Base-by-base conservation (phyloP, 2,113 vertebrate genomes). In the Micronycteris hirsuta region DNA sequence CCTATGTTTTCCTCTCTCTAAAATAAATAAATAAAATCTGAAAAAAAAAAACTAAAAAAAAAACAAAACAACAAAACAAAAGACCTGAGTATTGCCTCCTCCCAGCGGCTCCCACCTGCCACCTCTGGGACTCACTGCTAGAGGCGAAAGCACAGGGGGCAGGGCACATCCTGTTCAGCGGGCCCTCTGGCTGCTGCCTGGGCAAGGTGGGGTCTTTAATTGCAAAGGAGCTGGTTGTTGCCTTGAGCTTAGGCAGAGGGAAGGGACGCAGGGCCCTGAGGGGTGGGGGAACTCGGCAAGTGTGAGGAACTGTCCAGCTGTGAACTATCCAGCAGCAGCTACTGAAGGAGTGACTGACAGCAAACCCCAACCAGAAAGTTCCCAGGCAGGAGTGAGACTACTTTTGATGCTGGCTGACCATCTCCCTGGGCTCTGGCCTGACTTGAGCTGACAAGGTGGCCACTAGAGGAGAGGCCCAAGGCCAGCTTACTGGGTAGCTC, bases 271-370 rank as follows among this genome's bases (percentile, higher is more conserved):
- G 67, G 73, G 24, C 36, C 33, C 33, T 7, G 36, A 80, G 65
- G 17, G 14, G 3, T 1, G 5, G 15, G 11, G 2, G 2, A 4
- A 56, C 15, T 2, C 41, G 38, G 16, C 10, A 6, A 24, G 16
- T 36, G 12, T 33, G 47, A 91, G 24, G 36, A 45, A 38, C 16
- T 36, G n/a, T n/a, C 26, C 22, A 28, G 45, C 49, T 20, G 13
- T 20, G 20, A 68, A 33, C 28, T 33, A 63, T 65, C 47, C 81
- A 91, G 65, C 31, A 56, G 38, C 5, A 65, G 68, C 43, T 31
- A 73, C 4, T 2, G 6, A 70, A 45, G 43, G 7, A 82, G 14
- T 22, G 19, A 52, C 24, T 28, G 13, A 77, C 15, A 61, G 31
- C 41, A 45, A 28, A 85, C 15, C 14, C 45, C 65, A 20, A 20